Conservation (phyloP, 2,888 invertebrate genomes). For the Drosophila paramelanica region DNA sequence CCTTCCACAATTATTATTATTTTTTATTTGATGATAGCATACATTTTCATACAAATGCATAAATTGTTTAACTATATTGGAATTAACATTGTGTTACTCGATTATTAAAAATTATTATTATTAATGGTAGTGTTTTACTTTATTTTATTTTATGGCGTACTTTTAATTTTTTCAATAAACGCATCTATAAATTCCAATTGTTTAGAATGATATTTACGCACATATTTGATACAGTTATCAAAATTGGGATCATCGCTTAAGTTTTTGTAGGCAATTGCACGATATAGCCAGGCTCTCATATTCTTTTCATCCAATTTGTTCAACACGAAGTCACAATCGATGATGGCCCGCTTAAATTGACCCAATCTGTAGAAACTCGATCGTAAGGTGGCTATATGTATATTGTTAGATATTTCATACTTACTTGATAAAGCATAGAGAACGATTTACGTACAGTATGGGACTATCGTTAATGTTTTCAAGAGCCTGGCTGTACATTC, state of each 20-base stretch:
- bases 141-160: background rate
- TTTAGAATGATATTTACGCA: constrained; percentile 88
- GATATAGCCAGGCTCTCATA: constrained; percentile 90
- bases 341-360: constrained; percentile 88
- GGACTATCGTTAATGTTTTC: constrained; percentile 91
- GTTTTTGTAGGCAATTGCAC: constrained; percentile 89
- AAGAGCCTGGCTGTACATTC: constrained; percentile 90
- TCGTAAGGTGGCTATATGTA: background rate
- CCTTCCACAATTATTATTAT: background rate
- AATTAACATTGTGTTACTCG: too few relatives aligned
- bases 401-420: background rate
- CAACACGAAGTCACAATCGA: constrained; percentile 90
- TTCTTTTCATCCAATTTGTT: constrained; percentile 89
- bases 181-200: constrained; percentile 88
- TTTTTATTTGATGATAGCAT: too few relatives aligned
- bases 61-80: too few relatives aligned
- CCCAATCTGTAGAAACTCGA: constrained; percentile 70
- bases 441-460: constrained; percentile 92
- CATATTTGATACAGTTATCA: constrained; percentile 87
- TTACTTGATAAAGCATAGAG: constrained; percentile 86
- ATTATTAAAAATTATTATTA: too few relatives aligned
- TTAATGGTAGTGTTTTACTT: too few relatives aligned
- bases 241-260: constrained; percentile 87
- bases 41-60: background rate
- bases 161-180: constrained; percentile 85